Base-by-base conservation (phyloP, 2,797 vertebrate species). In the Peromyscus attwateri region DNA sequence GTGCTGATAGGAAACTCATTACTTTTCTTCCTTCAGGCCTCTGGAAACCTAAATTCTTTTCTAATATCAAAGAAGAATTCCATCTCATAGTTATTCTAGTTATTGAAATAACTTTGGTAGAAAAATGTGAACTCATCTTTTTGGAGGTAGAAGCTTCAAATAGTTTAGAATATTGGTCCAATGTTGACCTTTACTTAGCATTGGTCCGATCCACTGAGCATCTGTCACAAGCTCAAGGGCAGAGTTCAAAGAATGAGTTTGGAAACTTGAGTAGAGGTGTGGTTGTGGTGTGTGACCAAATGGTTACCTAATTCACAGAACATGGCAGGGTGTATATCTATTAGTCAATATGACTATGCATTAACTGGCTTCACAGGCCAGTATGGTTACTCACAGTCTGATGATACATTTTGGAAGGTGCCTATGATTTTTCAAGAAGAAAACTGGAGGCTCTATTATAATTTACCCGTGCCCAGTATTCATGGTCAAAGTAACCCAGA, bases 361-460 rank as follows among this genome's bases (percentile, higher is more conserved):
- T 88, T 70, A 92, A n/a, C 60, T 91, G 46, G 73, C 43, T 43
- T 89, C 17, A 21, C 23, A 52, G 89, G 46, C 95, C n/a, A 94
- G 3, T 64, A 17, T 87, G 90, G 90, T 94, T 79, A 87, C 46
- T 49, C 37, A 62, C 83, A 46, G 16, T 81, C 87, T 70, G 55
- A 70, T 71, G 93, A 89, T 16, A 46, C 81, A 6, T 91, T 96
- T 96, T 91, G 70, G 66, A 95, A 87, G 73, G 87, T 91, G n/a
- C 62, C 73, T 43, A 82, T 82, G 75, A 43, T 34, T 46, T 96
- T 95, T 68, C 43, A 79, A 92, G 82, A 92, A 80, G 75, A 87
- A 91, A 76, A 6, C n/a, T 73, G 77, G 31, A 93, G 77, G 34
- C 29, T 93, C 77, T 92, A 3, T 94, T 57, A 92, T 91, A 62